A percentile compares a stretch with the other conserved stretches of the same genome.
Evolutionary conservation across 2,888 invertebrate species (phyloP).

Genomic region (Plusia festucae): DNA sequence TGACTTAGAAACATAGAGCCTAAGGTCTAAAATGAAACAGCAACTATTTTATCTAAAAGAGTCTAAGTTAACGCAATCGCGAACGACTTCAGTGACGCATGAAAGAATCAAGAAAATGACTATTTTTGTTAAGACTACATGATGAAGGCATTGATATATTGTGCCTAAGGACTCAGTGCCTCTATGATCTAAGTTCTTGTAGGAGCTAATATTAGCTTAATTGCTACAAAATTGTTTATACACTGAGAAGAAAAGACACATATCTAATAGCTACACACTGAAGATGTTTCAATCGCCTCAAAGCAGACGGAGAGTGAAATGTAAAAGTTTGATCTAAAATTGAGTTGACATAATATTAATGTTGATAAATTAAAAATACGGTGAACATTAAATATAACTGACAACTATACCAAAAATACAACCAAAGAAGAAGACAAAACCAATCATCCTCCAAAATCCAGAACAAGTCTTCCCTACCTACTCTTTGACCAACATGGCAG

Average conservation of each 20-base stretch:
- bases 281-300: too few relatives aligned
- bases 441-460: not conserved
- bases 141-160: conserved; percentile 8
- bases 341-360: too few relatives aligned
- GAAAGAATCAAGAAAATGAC: conserved; percentile 62
- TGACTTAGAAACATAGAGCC: not conserved
- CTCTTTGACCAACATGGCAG: conserved; percentile 62
- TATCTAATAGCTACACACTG: too few relatives aligned
- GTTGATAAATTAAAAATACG: too few relatives aligned
- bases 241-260: too few relatives aligned
- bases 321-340: too few relatives aligned
- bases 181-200: too few relatives aligned
- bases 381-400: not conserved
- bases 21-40: conserved; percentile 37
- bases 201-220: not conserved
- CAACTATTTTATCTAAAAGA: conserved; percentile 47
- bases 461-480: conserved; percentile 29
- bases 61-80: conserved; percentile 62
- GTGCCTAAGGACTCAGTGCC: conserved; percentile 20
- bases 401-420: not conserved
- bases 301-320: too few relatives aligned
- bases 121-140: conserved; percentile 45
- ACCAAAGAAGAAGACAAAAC: too few relatives aligned
- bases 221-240: too few relatives aligned
- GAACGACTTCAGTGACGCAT: conserved; percentile 64